A percentile compares a stretch with the other conserved stretches of the same genome.
These are phyloP conservation scores for Sceloporus tristichus DNA, from an alignment of 2,113 vertebrate species.

Conservation along the genomic window DNA sequence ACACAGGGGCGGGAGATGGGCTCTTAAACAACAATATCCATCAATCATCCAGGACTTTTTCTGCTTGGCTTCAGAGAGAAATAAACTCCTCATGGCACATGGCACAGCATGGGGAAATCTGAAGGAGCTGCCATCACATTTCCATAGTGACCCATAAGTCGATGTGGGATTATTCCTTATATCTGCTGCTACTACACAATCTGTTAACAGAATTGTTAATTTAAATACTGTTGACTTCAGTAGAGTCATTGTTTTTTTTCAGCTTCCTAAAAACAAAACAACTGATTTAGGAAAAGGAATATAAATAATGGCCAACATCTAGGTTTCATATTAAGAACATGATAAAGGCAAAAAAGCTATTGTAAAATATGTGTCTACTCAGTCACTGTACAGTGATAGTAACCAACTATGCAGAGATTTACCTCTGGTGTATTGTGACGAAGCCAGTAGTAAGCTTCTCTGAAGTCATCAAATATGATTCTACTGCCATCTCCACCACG, in stretches of 20 bases:
- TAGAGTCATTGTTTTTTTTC: background rate
- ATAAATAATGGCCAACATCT: background rate
- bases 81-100: too few relatives aligned
- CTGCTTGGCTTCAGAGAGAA: too few relatives aligned
- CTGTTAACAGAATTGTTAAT: background rate
- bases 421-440: conserved; percentile 98
- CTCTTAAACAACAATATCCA: too few relatives aligned
- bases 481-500: conserved; percentile 94
- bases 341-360: too few relatives aligned
- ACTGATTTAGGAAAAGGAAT: background rate
- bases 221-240: background rate
- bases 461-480: conserved; percentile 98
- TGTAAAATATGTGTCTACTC: background rate
- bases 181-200: background rate
- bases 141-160: too few relatives aligned
- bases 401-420: background rate
- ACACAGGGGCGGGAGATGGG: too few relatives aligned
- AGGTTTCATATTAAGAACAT: background rate
- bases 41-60: too few relatives aligned
- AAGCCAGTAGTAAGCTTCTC: conserved; percentile 99
- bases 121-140: background rate
- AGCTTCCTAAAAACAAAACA: background rate
- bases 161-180: background rate
- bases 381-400: background rate
- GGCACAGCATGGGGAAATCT: background rate